Evolutionary conservation across 2,888 invertebrate genomes (phyloP).

Genomic region (Drepana falcataria): DNA sequence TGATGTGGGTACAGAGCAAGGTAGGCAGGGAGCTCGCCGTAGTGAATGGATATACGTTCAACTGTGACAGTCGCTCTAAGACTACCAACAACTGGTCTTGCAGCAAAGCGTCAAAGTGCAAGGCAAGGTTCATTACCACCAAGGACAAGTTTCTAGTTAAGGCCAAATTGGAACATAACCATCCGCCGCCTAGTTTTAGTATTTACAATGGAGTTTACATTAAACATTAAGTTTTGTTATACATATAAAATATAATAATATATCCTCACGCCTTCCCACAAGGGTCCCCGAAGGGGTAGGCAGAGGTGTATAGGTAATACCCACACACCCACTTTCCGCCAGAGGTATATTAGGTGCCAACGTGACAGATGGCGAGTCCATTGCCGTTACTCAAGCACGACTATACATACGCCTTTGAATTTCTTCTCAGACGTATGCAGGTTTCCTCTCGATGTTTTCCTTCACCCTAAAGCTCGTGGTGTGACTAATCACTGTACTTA

Average conservation of each 20-base stretch:
- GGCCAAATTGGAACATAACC: slow-evolving; percentile 13
- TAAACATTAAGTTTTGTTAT: slow-evolving; percentile 3
- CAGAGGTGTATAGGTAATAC: no score
- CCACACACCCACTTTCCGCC: no score
- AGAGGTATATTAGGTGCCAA: no score
- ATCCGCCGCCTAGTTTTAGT: slow-evolving; percentile 10
- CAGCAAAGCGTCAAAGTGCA: slow-evolving; percentile 10
- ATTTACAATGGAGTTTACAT: slow-evolving; percentile 16
- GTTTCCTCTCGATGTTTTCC: no score
- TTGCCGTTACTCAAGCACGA: no score
- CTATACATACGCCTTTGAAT: no score
- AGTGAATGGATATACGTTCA: slow-evolving; percentile 27
- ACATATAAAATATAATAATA: background rate
- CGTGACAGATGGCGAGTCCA: no score
- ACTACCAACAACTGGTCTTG: slow-evolving; percentile 26
- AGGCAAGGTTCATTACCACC: slow-evolving; percentile 12
- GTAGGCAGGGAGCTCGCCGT: slow-evolving; percentile 23
- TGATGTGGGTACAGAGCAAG: slow-evolving; percentile 19
- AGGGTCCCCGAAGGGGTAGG: no score
- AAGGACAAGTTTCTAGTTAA: slow-evolving; percentile 6
- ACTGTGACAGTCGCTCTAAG: slow-evolving; percentile 11
- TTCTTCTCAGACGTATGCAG: no score
- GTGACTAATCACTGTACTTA: no score
- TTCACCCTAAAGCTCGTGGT: no score
- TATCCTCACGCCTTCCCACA: no score